A percentile compares a stretch with the other conserved stretches of the same genome.
Conservation (phyloP, 2,888 invertebrate genomes). For the Timandra comae region DNA sequence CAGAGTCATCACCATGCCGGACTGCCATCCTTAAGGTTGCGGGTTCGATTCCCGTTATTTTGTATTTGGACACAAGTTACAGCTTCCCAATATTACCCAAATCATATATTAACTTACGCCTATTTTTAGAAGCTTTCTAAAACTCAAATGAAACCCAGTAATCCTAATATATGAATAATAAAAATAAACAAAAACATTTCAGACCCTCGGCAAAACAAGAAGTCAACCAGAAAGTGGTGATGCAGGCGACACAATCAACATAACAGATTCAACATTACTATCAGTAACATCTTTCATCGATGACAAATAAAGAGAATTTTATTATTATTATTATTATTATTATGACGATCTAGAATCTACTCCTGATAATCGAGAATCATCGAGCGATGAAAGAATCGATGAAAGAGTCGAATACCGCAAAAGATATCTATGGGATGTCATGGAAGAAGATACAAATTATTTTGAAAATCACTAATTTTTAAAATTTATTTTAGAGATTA, state of each 20-base stretch:
- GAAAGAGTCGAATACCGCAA: constrained; percentile 13
- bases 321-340: too few relatives aligned
- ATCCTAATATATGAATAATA: too few relatives aligned
- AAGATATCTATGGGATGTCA: constrained; percentile 49
- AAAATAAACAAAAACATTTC: constrained; percentile 4
- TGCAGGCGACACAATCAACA: constrained; percentile 48
- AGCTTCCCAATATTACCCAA: too few relatives aligned
- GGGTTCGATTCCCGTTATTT: too few relatives aligned
- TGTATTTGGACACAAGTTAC: too few relatives aligned
- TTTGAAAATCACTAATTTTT: constrained; percentile 18
- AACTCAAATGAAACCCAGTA: too few relatives aligned
- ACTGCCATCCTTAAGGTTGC: too few relatives aligned
- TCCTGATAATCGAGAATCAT: constrained; percentile 15
- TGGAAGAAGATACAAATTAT: constrained; percentile 42
- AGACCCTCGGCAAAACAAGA: constrained; percentile 46
- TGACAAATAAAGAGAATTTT: too few relatives aligned
- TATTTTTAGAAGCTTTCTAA: too few relatives aligned
- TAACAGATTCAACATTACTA: constrained; percentile 48
- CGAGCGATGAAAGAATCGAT: constrained; percentile 8
- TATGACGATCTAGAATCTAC: constrained; percentile 40
- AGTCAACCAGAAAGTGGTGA: constrained; percentile 53
- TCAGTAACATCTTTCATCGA: constrained; percentile 58
- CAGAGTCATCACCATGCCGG: too few relatives aligned
- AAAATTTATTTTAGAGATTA: too few relatives aligned
- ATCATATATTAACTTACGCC: too few relatives aligned